Evolutionary conservation across 2,113 vertebrate genomes (phyloP).

Genomic region (Sula dactylatra): DNA sequence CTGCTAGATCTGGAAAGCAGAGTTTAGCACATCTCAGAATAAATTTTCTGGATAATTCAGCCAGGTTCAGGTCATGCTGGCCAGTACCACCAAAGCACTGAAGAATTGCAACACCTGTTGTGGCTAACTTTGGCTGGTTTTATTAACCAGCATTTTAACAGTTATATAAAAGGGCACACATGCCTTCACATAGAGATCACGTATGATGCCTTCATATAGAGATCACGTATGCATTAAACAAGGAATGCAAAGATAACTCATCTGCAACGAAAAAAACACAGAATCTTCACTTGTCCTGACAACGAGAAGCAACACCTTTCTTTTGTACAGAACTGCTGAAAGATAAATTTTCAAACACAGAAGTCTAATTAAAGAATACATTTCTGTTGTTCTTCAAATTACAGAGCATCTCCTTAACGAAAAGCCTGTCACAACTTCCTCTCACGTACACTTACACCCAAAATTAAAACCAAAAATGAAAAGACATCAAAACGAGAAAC

Average conservation of each 20-base stretch:
- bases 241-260: background rate
- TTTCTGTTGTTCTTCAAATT: background rate
- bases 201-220: background rate
- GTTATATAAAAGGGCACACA: rapidly evolving
- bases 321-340: background rate
- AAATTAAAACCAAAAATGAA: constrained; percentile 1
- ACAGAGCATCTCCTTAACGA: background rate
- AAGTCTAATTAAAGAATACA: background rate
- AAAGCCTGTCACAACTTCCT: background rate
- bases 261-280: background rate
- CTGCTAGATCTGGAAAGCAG: background rate
- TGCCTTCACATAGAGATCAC: background rate
- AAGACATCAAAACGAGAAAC: background rate
- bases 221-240: background rate
- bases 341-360: background rate
- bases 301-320: background rate
- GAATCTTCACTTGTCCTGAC: background rate
- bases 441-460: background rate
- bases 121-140: background rate
- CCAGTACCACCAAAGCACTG: background rate
- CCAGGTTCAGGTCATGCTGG: background rate
- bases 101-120: background rate
- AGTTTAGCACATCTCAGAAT: background rate
- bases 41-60: background rate
- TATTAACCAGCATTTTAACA: background rate